Evolutionary conservation across 2,797 vertebrate genomes (phyloP).

Genomic region (Staurois parvus): DNA sequence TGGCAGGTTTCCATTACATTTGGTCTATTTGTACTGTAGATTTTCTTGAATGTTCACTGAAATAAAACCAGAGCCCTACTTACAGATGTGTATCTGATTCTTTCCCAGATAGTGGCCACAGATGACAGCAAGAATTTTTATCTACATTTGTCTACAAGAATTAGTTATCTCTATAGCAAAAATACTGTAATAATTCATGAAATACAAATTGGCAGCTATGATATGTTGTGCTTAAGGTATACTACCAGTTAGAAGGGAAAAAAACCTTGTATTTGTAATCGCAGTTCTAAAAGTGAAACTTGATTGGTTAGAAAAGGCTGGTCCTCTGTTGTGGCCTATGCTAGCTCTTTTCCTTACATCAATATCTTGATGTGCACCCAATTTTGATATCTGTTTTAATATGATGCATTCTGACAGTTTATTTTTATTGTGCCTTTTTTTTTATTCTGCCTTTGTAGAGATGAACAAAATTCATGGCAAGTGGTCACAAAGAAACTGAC

Average conservation of each 20-base stretch:
- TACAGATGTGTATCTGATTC: not conserved
- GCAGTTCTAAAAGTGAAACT: too few relatives aligned
- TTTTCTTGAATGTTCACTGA: too few relatives aligned
- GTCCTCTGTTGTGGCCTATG: too few relatives aligned
- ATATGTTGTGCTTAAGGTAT: too few relatives aligned
- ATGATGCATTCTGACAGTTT: not conserved
- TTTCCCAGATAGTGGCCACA: not conserved
- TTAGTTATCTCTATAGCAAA: too few relatives aligned
- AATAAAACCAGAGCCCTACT: not conserved
- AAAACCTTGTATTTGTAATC: too few relatives aligned
- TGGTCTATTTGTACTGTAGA: not conserved
- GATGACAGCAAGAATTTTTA: not conserved
- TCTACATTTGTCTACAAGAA: too few relatives aligned
- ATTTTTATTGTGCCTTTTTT: constrained; percentile 28
- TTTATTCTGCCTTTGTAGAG: not conserved
- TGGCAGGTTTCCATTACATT: too few relatives aligned
- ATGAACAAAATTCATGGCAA: not conserved
- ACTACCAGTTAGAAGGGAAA: too few relatives aligned
- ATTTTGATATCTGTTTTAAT: constrained; percentile 15
- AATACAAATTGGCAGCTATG: not conserved
- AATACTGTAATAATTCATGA: not conserved
- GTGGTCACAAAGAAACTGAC: too few relatives aligned
- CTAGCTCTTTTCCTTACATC: too few relatives aligned
- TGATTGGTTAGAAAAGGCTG: too few relatives aligned
- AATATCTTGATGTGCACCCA: not conserved